Percentiles rank a stretch among this genome's conserved stretches.
Evolutionary conservation across 2,797 vertebrate genomes (phyloP).

Genomic region (Pseudopleuronectes americanus): DNA sequence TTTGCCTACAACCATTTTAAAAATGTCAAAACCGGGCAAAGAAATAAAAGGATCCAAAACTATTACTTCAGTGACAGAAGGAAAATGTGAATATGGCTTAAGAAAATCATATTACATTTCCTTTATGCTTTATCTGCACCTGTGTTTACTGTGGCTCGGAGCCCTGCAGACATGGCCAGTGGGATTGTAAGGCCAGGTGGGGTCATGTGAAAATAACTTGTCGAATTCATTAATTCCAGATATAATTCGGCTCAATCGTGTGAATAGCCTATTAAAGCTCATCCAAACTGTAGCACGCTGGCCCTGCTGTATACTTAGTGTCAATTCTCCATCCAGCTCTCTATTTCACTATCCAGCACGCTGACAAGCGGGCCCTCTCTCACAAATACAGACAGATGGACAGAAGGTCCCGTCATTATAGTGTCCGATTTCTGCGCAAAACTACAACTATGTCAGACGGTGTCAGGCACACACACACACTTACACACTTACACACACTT

Average conservation of each 20-base stretch:
- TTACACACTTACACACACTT: slow-evolving; percentile 10
- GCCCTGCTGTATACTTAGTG: slow-evolving; percentile 54
- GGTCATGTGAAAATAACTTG: slow-evolving; percentile 55
- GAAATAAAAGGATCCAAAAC: slow-evolving; percentile 4
- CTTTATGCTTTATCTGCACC: slow-evolving; percentile 38
- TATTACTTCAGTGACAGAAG: not conserved
- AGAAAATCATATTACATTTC: slow-evolving; percentile 24
- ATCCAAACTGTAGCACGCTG: slow-evolving; percentile 50
- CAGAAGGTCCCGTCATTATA: slow-evolving; percentile 74
- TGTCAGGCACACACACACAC: slow-evolving; percentile 32
- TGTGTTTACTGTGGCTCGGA: slow-evolving; percentile 40
- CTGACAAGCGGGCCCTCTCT: slow-evolving; percentile 56
- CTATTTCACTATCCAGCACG: slow-evolving; percentile 50
- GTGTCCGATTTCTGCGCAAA: slow-evolving; percentile 75
- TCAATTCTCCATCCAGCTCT: slow-evolving; percentile 57
- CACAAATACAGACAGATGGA: slow-evolving; percentile 68
- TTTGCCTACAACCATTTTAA: not conserved
- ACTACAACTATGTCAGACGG: slow-evolving; percentile 70
- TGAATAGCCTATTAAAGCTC: slow-evolving; percentile 55
- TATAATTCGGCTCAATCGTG: slow-evolving; percentile 47
- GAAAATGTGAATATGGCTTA: slow-evolving; percentile 4
- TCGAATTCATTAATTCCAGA: slow-evolving; percentile 52
- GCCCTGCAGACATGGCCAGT: slow-evolving; percentile 13
- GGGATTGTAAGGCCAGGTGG: slow-evolving; percentile 36
- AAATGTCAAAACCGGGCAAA: not conserved